Percentiles rank a stretch among this genome's conserved stretches.
Evolutionary conservation across 2,797 vertebrate species (phyloP).

Genomic region (Emydoidea blandingii): DNA sequence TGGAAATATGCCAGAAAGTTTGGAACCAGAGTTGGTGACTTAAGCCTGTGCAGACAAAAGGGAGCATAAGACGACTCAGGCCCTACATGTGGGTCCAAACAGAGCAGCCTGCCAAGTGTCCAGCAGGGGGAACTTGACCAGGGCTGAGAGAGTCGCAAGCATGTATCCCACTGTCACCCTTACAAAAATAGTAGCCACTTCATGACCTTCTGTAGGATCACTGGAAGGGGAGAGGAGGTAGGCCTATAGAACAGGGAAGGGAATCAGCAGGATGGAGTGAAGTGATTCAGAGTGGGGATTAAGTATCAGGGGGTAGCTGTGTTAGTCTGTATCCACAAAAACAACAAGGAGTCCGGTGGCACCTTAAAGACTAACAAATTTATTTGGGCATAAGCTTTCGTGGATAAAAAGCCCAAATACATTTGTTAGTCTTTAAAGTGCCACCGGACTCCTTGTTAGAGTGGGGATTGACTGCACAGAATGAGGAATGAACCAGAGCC

Average conservation of each 20-base stretch:
- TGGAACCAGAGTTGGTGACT: too few species aligned
- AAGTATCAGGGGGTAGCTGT: too few species aligned
- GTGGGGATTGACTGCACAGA: not conserved
- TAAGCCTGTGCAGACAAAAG: not conserved
- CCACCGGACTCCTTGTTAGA: not conserved
- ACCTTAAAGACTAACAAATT: too few species aligned
- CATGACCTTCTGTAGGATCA: not conserved
- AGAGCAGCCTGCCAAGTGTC: not conserved
- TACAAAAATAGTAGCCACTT: not conserved
- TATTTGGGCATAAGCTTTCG: too few species aligned
- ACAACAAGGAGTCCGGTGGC: too few species aligned
- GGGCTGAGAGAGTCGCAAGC: not conserved
- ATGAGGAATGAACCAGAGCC: not conserved
- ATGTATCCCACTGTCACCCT: not conserved
- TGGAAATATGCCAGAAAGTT: not conserved
- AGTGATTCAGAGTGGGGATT: not conserved
- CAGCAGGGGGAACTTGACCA: too few species aligned
- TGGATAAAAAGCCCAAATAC: too few species aligned
- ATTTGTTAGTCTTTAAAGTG: too few species aligned
- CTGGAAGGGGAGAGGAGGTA: not conserved
- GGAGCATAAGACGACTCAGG: not conserved
- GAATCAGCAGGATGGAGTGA: not conserved
- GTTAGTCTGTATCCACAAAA: too few species aligned
- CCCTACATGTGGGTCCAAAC: not conserved
- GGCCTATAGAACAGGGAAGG: not conserved